phyloP scores from a whole-genome alignment of 2,888 invertebrate species.

The Panopea generosa region DNA sequence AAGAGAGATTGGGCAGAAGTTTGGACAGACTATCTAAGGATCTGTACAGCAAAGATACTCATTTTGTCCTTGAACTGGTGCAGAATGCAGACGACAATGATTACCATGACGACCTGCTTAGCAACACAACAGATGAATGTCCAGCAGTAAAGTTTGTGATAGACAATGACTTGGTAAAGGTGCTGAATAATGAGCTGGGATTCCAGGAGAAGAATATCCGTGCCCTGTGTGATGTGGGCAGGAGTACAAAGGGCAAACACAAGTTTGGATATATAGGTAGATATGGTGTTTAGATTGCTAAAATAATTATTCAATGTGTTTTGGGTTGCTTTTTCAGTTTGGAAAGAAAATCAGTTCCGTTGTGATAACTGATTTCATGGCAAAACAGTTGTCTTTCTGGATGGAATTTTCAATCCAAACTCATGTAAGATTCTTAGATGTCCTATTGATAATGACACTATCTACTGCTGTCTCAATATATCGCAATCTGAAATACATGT shows the following conservation, averaged over 20 bases:
- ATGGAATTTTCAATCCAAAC: no score
- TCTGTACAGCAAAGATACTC: constrained; percentile 84
- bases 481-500: no score
- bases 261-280: constrained; percentile 84
- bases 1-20: constrained; percentile 83
- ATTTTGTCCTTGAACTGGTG: constrained; percentile 84
- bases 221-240: constrained; percentile 85
- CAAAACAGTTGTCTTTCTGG: no score
- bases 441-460: no score
- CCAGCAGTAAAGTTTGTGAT: constrained; percentile 81
- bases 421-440: no score
- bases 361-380: no score
- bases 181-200: constrained; percentile 84
- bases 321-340: no score
- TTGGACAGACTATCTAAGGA: constrained; percentile 81
- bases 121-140: constrained; percentile 52
- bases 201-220: constrained; percentile 82
- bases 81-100: constrained; percentile 85
- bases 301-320: no score
- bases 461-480: no score
- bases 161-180: constrained; percentile 70
- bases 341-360: no score
- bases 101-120: constrained; percentile 75
- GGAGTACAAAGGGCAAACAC: constrained; percentile 84
- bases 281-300: no score